Base-by-base conservation (phyloP, 2,888 invertebrate genomes). In the Eugnorisma glareosa region DNA sequence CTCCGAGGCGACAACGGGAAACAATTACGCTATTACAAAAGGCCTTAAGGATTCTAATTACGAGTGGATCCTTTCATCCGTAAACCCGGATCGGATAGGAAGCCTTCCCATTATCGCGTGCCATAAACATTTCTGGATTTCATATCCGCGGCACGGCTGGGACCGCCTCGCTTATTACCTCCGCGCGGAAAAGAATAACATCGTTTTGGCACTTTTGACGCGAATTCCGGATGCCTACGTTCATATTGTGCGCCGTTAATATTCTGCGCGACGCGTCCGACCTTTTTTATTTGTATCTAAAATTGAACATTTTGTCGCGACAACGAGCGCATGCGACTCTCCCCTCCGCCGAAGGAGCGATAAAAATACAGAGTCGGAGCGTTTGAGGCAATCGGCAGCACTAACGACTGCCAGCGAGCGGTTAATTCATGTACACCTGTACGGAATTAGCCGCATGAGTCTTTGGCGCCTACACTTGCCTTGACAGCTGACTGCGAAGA, bases 281-380 rank as follows among this genome's bases (percentile, higher is more conserved):
- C 96, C 96, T 96, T 96, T 96, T 96, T 96, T 96, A 96, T 96
- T 96, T 96, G 96, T 96, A 96, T 96, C 96, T 95, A 96, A 96
- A 96, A 96, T 96, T 96, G 96, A 95, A 96, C 96, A 96, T 96
- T 96, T 96, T 96, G 96, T 96, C 93, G 96, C 94, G 94, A 95
- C 95, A 95, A 95, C 95, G 96, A 94, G 95, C 94, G 93, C 92
- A 91, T 91, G 93, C 93, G 92, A 90, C 90, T 91, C 90, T 93
- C 94, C 94, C 94, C 93, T 94, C 90, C 90, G 92, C 87, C 91
- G 93, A 93, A 94, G 94, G 91, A 94, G 92, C 93, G 93, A 96
- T 95, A 95, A 96, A 96, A 95, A 95, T 94, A 94, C 92, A 90
- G 91, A 94, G 93, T 91, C 91, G 92, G 86, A 89, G 90, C 89